Percentiles rank a stretch among this genome's conserved stretches.
phyloP scores from a whole-genome alignment of 2,113 vertebrate genomes.

The Platysternon megacephalum region DNA sequence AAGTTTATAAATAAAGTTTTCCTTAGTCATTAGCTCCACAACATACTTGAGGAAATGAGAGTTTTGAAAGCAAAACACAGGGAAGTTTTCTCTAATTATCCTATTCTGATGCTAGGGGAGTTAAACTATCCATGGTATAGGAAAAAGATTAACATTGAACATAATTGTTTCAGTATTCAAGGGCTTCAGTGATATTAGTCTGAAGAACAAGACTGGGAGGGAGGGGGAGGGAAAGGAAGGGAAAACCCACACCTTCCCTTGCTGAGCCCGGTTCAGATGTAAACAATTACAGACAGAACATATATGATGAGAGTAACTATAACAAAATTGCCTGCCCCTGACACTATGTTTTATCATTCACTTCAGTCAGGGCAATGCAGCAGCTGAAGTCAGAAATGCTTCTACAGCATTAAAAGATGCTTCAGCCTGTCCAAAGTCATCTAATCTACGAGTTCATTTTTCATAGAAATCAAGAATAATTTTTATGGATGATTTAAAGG shows the following conservation, averaged over 20 bases:
- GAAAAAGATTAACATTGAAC: background rate
- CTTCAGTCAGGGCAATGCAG: background rate
- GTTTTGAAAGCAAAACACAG: background rate
- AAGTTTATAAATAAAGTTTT: background rate
- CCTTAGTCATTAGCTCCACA: background rate
- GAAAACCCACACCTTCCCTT: background rate
- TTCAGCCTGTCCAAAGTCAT: accelerated
- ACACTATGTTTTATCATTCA: background rate
- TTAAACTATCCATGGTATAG: background rate
- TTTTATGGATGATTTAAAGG: background rate
- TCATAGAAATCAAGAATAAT: background rate
- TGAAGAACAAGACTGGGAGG: background rate
- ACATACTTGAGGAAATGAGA: background rate
- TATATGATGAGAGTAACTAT: background rate
- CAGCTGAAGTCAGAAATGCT: background rate
- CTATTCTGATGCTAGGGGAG: background rate
- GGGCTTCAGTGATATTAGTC: background rate
- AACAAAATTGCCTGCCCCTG: background rate
- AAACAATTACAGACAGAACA: background rate
- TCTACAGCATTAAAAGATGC: background rate
- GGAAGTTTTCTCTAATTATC: background rate
- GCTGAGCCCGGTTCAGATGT: background rate
- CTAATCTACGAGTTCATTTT: background rate
- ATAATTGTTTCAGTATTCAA: background rate
- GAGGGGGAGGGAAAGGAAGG: accelerated